Evolutionary conservation across 2,113 vertebrate species (phyloP).

Genomic region (Dunckerocampus dactyliophorus): DNA sequence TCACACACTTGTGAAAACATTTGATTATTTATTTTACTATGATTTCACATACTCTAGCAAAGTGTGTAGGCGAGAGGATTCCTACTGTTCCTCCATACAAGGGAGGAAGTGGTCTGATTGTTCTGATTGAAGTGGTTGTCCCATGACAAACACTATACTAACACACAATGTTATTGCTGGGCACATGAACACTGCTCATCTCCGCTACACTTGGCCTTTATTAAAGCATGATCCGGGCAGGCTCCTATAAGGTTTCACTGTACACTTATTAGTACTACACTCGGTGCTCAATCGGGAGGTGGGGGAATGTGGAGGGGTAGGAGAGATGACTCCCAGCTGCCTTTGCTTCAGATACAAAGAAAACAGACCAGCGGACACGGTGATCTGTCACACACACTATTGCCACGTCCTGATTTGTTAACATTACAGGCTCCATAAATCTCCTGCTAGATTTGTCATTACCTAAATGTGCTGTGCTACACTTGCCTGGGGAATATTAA

Average conservation of each 20-base stretch:
- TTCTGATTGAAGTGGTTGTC: no score
- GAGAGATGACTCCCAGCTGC: slow-evolving; percentile 66
- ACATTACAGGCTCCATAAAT: slow-evolving; percentile 58
- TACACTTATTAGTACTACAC: slow-evolving; percentile 54
- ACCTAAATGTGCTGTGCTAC: slow-evolving; percentile 30
- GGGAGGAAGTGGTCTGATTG: slow-evolving; percentile 2
- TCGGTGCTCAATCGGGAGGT: slow-evolving; percentile 14
- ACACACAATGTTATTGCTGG: slow-evolving; percentile 51
- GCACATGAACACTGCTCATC: slow-evolving; percentile 57
- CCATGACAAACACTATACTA: slow-evolving; percentile 19
- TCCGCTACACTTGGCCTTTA: slow-evolving; percentile 55
- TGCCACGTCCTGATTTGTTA: slow-evolving; percentile 46
- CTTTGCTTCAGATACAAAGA: slow-evolving; percentile 44
- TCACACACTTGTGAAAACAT: no score
- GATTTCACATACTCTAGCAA: no score
- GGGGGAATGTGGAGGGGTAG: slow-evolving; percentile 5
- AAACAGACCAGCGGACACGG: slow-evolving; percentile 32
- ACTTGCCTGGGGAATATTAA: slow-evolving; percentile 14
- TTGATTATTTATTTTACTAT: no score
- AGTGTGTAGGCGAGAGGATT: slow-evolving; percentile 17
- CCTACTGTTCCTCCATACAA: slow-evolving; percentile 20
- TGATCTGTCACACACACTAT: slow-evolving; percentile 37
- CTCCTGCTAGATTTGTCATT: slow-evolving; percentile 49
- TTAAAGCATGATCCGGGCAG: slow-evolving; percentile 56
- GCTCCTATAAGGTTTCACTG: slow-evolving; percentile 55